phyloP scores from a whole-genome alignment of 2,888 invertebrate genomes.

The Eupelmus urozonus region DNA sequence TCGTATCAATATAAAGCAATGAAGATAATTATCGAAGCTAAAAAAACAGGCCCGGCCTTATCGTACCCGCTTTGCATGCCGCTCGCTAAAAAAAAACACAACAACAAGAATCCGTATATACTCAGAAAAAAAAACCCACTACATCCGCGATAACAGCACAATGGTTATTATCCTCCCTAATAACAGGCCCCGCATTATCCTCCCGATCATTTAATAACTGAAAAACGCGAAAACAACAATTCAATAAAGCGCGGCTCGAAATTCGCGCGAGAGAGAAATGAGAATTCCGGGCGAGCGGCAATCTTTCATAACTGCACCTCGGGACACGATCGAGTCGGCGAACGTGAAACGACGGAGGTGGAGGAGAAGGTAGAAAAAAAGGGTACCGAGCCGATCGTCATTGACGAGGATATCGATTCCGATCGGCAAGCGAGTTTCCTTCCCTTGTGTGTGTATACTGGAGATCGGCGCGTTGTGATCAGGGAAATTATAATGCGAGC shows the following conservation, averaged over 20 bases:
- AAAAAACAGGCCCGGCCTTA: too few relatives aligned
- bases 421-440: constrained; percentile 27
- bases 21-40: too few relatives aligned
- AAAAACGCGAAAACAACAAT: neutral
- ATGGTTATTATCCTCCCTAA: neutral
- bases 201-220: too few relatives aligned
- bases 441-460: neutral
- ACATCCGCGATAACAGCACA: too few relatives aligned
- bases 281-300: neutral
- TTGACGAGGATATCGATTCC: constrained; percentile 44
- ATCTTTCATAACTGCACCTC: constrained; percentile 21
- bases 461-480: constrained; percentile 38
- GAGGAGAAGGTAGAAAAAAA: neutral
- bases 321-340: neutral
- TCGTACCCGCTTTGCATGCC: too few relatives aligned
- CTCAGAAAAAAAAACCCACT: too few relatives aligned
- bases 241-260: neutral
- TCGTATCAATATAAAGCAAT: too few relatives aligned
- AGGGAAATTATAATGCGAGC: constrained; percentile 40
- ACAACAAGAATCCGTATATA: too few relatives aligned
- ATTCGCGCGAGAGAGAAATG: too few relatives aligned
- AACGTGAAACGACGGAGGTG: neutral
- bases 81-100: too few relatives aligned
- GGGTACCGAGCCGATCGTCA: constrained; percentile 35
- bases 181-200: neutral